phyloP scores from a whole-genome alignment of 30 jellyfish, hydroid and myxozoan species.

The Mastigias papua region DNA sequence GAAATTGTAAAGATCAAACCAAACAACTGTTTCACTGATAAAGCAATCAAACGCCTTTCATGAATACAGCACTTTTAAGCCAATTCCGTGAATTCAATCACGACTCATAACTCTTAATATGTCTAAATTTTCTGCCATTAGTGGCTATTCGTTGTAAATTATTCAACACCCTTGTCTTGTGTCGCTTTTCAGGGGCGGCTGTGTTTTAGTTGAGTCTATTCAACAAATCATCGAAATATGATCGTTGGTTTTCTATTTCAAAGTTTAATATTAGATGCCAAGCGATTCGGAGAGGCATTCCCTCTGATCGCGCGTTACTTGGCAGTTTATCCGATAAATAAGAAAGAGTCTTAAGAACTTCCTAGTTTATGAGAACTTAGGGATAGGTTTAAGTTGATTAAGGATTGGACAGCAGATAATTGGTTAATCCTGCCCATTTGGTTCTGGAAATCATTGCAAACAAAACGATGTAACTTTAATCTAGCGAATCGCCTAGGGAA shows the following conservation, averaged over 20 bases:
- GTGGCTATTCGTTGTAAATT: neutral
- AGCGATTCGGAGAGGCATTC: neutral
- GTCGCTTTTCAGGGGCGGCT: neutral
- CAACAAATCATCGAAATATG: constrained; percentile 7
- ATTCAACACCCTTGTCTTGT: neutral
- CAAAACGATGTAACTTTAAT: constrained; percentile 9
- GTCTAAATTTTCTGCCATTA: neutral
- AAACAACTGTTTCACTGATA: constrained; percentile 15
- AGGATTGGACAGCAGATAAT: constrained; percentile 10
- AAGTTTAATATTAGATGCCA: neutral
- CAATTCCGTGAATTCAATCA: constrained; percentile 4
- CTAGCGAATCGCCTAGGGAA: constrained; percentile 1
- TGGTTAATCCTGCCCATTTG: constrained; percentile 19
- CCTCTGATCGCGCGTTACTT: neutral
- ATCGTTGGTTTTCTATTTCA: neutral
- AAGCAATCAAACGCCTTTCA: neutral
- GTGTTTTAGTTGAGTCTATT: neutral
- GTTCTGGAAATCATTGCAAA: constrained; percentile 32
- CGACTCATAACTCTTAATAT: neutral
- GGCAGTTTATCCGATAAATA: constrained; percentile 7
- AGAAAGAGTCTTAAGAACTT: neutral
- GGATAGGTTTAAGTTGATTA: constrained; percentile 21
- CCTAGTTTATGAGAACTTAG: neutral
- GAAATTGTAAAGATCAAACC: neutral
- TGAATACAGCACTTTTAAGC: neutral